These are phyloP conservation scores for Crotalus viridis DNA, from an alignment of 2,113 vertebrate species.

Conservation along the genomic window DNA sequence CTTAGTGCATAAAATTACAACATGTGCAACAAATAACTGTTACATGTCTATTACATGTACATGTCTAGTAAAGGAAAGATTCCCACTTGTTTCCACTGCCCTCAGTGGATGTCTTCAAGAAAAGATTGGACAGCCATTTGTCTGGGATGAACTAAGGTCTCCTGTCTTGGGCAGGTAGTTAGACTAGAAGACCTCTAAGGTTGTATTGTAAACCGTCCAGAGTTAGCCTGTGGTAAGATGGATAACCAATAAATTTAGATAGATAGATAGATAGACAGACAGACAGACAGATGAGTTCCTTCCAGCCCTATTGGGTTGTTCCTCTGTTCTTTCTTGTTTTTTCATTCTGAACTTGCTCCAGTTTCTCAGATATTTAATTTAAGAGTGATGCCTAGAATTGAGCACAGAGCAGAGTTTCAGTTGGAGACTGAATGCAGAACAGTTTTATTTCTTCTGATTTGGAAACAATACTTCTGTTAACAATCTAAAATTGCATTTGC, in stretches of 20 bases:
- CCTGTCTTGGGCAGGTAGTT: not conserved
- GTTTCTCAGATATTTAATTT: not conserved
- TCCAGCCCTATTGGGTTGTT: not conserved
- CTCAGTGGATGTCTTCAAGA: not conserved
- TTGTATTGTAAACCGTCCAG: not conserved
- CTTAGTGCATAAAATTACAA: not conserved
- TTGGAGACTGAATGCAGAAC: not conserved
- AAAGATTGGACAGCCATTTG: not conserved
- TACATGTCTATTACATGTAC: not conserved
- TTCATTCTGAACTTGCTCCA: not conserved
- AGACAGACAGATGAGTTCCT: not conserved
- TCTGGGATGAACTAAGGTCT: not conserved
- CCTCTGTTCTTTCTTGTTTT: not conserved
- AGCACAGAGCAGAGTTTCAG: not conserved
- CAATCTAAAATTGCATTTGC: not conserved
- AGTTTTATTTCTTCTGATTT: not conserved
- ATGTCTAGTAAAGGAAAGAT: not conserved
- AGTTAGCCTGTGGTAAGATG: not conserved
- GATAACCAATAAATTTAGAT: not conserved
- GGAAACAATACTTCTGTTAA: not conserved
- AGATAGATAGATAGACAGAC: not conserved
- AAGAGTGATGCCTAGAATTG: not conserved
- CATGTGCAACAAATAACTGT: not conserved
- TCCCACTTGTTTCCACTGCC: not conserved
- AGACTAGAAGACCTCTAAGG: not conserved